These are phyloP conservation scores for Callinectes sapidus DNA, from an alignment of 2,888 invertebrate species.

Conservation along the genomic window DNA sequence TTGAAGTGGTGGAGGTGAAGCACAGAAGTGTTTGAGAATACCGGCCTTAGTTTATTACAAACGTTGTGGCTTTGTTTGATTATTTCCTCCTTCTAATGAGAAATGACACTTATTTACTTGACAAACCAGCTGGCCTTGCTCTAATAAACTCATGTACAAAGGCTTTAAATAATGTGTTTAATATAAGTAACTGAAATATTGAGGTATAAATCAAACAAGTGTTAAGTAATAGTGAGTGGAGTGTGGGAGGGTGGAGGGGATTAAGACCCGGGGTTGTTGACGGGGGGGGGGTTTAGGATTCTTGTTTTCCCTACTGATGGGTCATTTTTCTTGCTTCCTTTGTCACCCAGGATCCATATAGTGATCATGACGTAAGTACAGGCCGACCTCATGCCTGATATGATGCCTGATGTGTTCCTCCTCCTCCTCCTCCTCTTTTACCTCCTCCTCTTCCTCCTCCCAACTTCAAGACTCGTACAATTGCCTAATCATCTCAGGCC, in stretches of 20 bases:
- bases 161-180: background rate
- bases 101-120: background rate
- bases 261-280: background rate
- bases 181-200: background rate
- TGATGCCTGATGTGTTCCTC: background rate
- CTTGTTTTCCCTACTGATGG: constrained; percentile 36
- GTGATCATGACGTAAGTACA: constrained; percentile 72
- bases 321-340: constrained; percentile 42
- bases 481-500: background rate
- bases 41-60: background rate
- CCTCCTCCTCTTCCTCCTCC: background rate
- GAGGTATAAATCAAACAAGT: background rate
- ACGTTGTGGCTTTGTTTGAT: constrained; percentile 20
- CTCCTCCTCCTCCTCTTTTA: background rate
- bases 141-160: background rate
- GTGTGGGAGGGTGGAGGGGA: background rate
- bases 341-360: constrained; percentile 52
- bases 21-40: too few relatives aligned
- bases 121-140: background rate
- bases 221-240: background rate
- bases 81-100: background rate
- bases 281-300: background rate
- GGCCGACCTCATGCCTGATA: background rate
- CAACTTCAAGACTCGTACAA: background rate
- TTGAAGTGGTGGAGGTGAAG: too few relatives aligned